These are phyloP conservation scores for Nephrotoma appendiculata DNA, from an alignment of 2,888 invertebrate species.

Conservation along the genomic window DNA sequence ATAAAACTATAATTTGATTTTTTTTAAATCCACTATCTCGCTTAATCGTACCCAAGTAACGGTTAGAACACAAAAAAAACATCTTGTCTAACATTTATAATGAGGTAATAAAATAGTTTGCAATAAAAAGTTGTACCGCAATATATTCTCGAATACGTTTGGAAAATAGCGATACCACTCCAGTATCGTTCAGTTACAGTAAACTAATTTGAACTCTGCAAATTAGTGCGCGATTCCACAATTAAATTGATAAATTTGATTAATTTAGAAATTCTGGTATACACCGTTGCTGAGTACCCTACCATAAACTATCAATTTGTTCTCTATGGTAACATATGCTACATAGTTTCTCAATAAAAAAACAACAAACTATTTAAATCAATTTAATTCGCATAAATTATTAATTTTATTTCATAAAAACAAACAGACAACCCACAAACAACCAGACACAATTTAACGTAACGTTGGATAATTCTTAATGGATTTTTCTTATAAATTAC, in stretches of 20 bases:
- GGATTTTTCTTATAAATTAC: not conserved
- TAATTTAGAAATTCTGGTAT: not conserved
- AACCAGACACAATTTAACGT: not conserved
- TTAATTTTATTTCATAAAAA: not conserved
- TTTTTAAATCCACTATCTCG: no score
- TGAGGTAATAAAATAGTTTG: no score
- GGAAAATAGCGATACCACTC: no score
- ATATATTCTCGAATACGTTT: no score
- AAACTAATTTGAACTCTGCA: not conserved
- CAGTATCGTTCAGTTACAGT: no score
- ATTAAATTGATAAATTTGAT: not conserved
- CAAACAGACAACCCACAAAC: not conserved
- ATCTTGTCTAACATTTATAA: no score
- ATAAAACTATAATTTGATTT: no score
- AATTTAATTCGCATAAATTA: not conserved
- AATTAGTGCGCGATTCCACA: not conserved
- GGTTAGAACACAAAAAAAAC: no score
- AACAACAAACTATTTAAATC: not conserved
- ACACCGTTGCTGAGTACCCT: not conserved
- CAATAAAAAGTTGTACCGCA: no score
- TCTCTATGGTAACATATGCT: not conserved
- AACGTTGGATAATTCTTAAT: not conserved
- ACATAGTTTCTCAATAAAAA: not conserved
- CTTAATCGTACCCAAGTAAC: no score
- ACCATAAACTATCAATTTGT: not conserved